These are phyloP conservation scores for Rhogogaster chlorosoma DNA, from an alignment of 2,888 invertebrate species.

Conservation along the genomic window DNA sequence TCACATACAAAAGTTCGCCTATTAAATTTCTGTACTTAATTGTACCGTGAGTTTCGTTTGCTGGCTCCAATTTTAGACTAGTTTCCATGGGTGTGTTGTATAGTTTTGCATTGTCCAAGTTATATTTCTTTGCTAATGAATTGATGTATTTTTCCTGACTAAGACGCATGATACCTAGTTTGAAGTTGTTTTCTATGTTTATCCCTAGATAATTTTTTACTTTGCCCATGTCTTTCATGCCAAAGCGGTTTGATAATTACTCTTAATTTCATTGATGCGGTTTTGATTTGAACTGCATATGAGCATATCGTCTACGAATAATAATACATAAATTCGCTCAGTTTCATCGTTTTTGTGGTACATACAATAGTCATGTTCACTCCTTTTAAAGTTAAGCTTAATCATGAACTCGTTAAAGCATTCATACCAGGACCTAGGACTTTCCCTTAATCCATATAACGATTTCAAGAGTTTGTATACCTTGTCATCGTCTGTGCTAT, in stretches of 20 bases:
- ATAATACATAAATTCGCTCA: conserved; percentile 23
- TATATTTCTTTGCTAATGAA: conserved; percentile 56
- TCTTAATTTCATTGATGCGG: conserved; percentile 61
- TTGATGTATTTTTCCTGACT: conserved; percentile 63
- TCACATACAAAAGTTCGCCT: conserved; percentile 42
- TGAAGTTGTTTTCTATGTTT: conserved; percentile 65
- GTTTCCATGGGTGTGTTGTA: conserved; percentile 60
- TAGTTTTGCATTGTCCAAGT: conserved; percentile 59
- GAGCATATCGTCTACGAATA: conserved; percentile 58
- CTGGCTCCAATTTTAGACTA: conserved; percentile 43
- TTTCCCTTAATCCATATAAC: conserved; percentile 54
- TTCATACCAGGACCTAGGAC: conserved; percentile 54
- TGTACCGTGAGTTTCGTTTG: not conserved
- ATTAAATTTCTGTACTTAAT: conserved; percentile 52
- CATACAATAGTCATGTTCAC: conserved; percentile 53
- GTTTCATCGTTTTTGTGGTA: conserved; percentile 21
- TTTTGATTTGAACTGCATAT: conserved; percentile 65
- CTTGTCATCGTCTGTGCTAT: conserved; percentile 32
- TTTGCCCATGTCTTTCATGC: conserved; percentile 66
- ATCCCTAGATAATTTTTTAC: conserved; percentile 69
- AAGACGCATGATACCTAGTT: conserved; percentile 61
- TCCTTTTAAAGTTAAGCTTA: conserved; percentile 47
- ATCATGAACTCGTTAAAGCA: conserved; percentile 53
- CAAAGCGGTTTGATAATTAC: conserved; percentile 56
- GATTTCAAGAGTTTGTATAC: conserved; percentile 53